Evolutionary conservation across 2,888 invertebrate species (phyloP).

Genomic region (Beris morrisii): DNA sequence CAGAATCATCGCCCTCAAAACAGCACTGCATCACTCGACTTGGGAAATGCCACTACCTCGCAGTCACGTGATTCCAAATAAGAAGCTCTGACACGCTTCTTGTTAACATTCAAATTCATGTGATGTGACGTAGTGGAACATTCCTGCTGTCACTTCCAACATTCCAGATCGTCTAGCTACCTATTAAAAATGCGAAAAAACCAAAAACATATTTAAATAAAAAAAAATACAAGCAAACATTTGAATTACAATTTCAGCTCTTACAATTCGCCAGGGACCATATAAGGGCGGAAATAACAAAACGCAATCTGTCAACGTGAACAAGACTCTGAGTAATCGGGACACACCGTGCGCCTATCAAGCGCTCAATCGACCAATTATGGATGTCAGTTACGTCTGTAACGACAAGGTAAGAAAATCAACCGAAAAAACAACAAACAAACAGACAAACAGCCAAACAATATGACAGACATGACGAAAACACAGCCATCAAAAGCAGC

Average conservation of each 20-base stretch:
- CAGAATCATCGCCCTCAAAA: too few species aligned
- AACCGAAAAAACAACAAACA: conserved; percentile 1
- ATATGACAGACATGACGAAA: background rate
- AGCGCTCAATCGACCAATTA: conserved; percentile 28
- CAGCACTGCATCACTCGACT: conserved; percentile 26
- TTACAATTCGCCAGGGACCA: background rate
- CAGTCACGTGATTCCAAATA: conserved; percentile 50
- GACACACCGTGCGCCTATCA: conserved; percentile 28
- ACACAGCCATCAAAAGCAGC: background rate
- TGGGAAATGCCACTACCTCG: conserved; percentile 54
- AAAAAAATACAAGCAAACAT: conserved; percentile 13
- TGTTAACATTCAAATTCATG: conserved; percentile 46
- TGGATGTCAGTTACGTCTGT: conserved; percentile 22
- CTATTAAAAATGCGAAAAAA: conserved; percentile 1
- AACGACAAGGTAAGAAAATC: background rate
- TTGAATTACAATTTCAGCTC: conserved; percentile 7
- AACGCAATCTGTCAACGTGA: conserved; percentile 30
- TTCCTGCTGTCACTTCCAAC: conserved; percentile 47
- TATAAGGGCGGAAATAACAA: conserved; percentile 18
- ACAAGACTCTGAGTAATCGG: conserved; percentile 33
- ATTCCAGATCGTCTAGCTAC: background rate
- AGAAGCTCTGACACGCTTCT: conserved; percentile 19
- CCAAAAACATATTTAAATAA: conserved; percentile 14
- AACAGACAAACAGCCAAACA: background rate
- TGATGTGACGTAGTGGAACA: conserved; percentile 56